Evolutionary conservation across 2,113 vertebrate species (phyloP), one percentile per base, ranked within the genome.

Genomic region (Cynoglossus semilaevis): DNA sequence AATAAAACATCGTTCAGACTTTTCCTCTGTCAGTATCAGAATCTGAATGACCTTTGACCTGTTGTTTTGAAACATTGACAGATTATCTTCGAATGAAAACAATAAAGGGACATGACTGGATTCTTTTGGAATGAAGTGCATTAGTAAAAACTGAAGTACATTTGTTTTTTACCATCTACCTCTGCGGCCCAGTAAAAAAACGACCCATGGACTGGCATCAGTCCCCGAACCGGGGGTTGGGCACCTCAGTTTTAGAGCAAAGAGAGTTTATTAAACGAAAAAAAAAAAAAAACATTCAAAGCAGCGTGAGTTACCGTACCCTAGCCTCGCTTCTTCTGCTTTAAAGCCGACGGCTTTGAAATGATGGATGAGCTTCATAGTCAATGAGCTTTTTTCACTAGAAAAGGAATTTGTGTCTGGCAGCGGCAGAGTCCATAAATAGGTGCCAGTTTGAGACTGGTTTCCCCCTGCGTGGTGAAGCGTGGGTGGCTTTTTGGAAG

Each of bases 391-490:
- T 87, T 84, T 87, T 86, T 81, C 58, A 58, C 34, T 66, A 49
- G 61, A 58, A 16, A 56, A 85, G 79, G 87, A 89, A 88, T 88
- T 83, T 81, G 65, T 81, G 44, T 74, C 70, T 88, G 88, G 88
- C 88, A 86, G 83, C 65, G 82, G 84, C 73, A 43, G 74, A 82
- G 77, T 87, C 87, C 86, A 85, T 85, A 89, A 90, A 90, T 89
- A 87, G 82, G 85, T 90, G 87, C 83, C 85, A 84, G 80, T 89
- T 85, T 81, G 71, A 79, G 72, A 85, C 79, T 79, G 72, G 82
- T 80, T 85, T 86, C 78, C 77, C 61, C 64, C 69, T 70, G 61
- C 75, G 72, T 83, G 80, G 79, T 84, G 80, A 74, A 77, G 79
- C 74, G 80, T 88, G 88, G 87, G 90, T 88, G 89, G 88, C 68